These are phyloP conservation scores for Parnassius smintheus DNA, from an alignment of 2,888 invertebrate species.

Conservation along the genomic window DNA sequence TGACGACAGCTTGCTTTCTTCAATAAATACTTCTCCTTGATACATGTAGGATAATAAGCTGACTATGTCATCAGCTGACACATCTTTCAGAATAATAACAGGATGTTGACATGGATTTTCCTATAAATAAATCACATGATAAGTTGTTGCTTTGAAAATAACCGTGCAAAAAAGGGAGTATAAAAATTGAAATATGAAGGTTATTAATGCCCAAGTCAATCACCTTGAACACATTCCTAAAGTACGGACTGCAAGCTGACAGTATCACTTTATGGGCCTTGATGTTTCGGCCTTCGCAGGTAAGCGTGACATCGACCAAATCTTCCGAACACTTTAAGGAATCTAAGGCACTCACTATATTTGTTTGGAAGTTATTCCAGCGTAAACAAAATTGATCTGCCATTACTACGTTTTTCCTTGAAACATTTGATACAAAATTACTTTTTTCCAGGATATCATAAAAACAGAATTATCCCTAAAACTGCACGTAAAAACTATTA, in stretches of 20 bases:
- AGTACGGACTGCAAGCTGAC: constrained; percentile 88
- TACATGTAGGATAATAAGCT: constrained; percentile 87
- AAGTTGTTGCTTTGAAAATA: constrained; percentile 15
- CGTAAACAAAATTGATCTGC: constrained; percentile 87
- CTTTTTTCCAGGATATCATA: constrained; percentile 24
- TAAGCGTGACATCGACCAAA: constrained; percentile 87
- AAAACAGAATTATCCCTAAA: constrained; percentile 5
- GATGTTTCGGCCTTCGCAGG: constrained; percentile 86
- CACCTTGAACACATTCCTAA: constrained; percentile 87
- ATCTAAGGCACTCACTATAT: constrained; percentile 85
- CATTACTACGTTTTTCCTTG: constrained; percentile 62
- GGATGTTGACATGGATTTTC: constrained; percentile 88
- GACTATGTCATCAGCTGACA: constrained; percentile 83
- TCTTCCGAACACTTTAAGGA: constrained; percentile 85
- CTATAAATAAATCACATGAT: constrained; percentile 52
- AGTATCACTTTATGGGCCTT: constrained; percentile 88
- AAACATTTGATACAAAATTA: constrained; percentile 44
- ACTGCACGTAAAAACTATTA: constrained; percentile 6
- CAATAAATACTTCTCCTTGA: constrained; percentile 86
- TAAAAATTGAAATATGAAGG: constrained; percentile 53
- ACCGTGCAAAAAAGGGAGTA: constrained; percentile 1
- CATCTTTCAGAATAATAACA: constrained; percentile 86
- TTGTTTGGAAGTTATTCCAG: constrained; percentile 88
- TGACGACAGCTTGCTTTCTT: constrained; percentile 83
- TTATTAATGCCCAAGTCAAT: constrained; percentile 76